phyloP scores from a whole-genome alignment of 1,140 invertebrate genomes.

The Phocides pigmalion region DNA sequence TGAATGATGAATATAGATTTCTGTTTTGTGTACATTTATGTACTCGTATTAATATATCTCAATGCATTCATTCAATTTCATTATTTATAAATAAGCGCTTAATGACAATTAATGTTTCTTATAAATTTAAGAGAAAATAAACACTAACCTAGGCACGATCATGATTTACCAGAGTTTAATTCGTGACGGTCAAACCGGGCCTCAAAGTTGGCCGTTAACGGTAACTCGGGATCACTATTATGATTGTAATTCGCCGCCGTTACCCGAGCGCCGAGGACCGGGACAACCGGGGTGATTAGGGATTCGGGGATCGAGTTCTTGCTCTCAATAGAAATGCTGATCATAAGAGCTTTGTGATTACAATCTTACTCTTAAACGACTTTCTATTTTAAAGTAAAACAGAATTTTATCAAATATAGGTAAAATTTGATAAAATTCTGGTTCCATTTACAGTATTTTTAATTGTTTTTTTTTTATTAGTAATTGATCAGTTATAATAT shows the following conservation, averaged over 20 bases:
- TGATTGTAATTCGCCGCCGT: conserved; percentile 78
- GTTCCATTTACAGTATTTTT: too few relatives aligned
- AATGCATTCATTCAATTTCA: too few relatives aligned
- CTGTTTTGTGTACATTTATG: too few relatives aligned
- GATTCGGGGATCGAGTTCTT: conserved; percentile 52
- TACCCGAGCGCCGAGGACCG: conserved; percentile 57
- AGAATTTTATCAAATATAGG: too few relatives aligned
- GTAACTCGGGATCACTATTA: conserved; percentile 74
- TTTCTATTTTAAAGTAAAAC: background rate
- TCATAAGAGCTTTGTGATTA: background rate
- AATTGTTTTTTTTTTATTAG: too few relatives aligned
- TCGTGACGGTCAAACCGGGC: conserved; percentile 34
- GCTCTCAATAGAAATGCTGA: conserved; percentile 18
- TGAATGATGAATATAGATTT: too few relatives aligned
- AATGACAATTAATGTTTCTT: too few relatives aligned
- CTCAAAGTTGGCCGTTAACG: conserved; percentile 68
- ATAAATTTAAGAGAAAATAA: too few relatives aligned
- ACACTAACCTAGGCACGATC: background rate
- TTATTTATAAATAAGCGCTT: too few relatives aligned
- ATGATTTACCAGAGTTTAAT: conserved; percentile 12
- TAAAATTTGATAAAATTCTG: too few relatives aligned
- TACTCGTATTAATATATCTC: too few relatives aligned
- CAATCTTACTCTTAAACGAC: background rate
- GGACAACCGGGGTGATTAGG: conserved; percentile 57
- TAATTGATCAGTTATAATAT: too few relatives aligned